Evolutionary conservation across 2,888 invertebrate species (phyloP), one percentile per base, ranked within the genome.

Genomic region (Ferdinandea cuprea): DNA sequence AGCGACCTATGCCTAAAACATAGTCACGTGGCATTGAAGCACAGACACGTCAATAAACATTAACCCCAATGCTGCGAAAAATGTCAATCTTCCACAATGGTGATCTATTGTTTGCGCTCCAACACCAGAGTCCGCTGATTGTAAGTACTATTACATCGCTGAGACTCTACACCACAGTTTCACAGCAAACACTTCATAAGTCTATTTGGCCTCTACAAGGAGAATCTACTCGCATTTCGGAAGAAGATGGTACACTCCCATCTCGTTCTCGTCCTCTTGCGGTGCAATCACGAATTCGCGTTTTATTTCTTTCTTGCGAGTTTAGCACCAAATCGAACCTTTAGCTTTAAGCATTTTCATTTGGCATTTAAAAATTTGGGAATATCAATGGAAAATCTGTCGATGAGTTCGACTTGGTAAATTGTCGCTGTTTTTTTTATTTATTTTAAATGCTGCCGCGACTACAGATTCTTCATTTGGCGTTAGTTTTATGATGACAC

Each of bases 291-390:
- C 80, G 80, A 80, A 63, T 63, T 80, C 56, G 56, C 63, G 58
- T 74, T 66, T 80, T 61, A 48, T 50, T 46, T 52, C 56, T 46
- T 42, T 63, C 9, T 21, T 50, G 48, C 46, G 54, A 63, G 32
- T 56, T 73, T 50, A 46, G 8, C 54, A 11, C 17, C 28, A 25
- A 61, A 56, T 56, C 68, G 40, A 80, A 80, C 80, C 80, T 80
- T 80, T 80, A 80, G 74, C 80, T 80, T 80, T 80, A 80, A 48
- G 61, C 48, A 44, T 63, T 69, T 80, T 52, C 74, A 80, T 69
- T 61, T 80, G 80, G 63, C 80, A 80, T 80, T 80, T 80, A 74
- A 50, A 15, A 74, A 74, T 58, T 69, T 63, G 48, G 42, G 15
- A 80, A 50, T 30, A 66, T 65, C 50, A 28, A 71, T 42, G 17